Evolutionary conservation across 2,888 invertebrate species (phyloP).

Genomic region (Matsumyia berberina): DNA sequence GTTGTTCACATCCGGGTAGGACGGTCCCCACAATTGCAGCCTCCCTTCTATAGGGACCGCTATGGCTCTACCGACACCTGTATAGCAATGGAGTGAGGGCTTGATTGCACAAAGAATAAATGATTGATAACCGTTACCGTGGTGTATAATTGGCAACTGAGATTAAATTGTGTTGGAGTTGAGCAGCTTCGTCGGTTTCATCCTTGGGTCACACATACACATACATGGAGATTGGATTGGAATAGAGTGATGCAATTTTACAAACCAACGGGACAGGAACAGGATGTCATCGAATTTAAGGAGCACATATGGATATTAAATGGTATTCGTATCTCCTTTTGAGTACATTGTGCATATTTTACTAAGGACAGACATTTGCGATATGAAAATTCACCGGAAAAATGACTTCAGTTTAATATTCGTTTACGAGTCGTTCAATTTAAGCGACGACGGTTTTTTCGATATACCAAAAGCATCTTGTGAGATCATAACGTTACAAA

Average conservation of each 20-base stretch:
- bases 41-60: background rate
- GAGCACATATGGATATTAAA: too few species aligned
- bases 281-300: too few species aligned
- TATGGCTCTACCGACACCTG: background rate
- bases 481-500: too few species aligned
- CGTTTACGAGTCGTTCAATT: too few species aligned
- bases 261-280: too few species aligned
- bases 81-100: background rate
- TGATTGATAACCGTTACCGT: slow-evolving; percentile 29
- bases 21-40: slow-evolving; percentile 9
- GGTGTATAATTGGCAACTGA: slow-evolving; percentile 19
- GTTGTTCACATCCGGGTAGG: slow-evolving; percentile 29
- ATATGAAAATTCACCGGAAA: too few species aligned
- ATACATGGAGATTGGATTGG: slow-evolving; percentile 2
- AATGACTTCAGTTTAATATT: too few species aligned
- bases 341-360: too few species aligned
- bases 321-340: too few species aligned
- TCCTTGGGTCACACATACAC: background rate
- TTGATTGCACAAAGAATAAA: background rate
- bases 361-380: too few species aligned
- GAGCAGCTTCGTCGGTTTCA: background rate
- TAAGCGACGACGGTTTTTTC: too few species aligned
- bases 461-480: too few species aligned
- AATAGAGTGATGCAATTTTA: background rate
- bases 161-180: slow-evolving; percentile 30